phyloP scores from a whole-genome alignment of 2,888 invertebrate genomes.

The Cheilosia impressa region DNA sequence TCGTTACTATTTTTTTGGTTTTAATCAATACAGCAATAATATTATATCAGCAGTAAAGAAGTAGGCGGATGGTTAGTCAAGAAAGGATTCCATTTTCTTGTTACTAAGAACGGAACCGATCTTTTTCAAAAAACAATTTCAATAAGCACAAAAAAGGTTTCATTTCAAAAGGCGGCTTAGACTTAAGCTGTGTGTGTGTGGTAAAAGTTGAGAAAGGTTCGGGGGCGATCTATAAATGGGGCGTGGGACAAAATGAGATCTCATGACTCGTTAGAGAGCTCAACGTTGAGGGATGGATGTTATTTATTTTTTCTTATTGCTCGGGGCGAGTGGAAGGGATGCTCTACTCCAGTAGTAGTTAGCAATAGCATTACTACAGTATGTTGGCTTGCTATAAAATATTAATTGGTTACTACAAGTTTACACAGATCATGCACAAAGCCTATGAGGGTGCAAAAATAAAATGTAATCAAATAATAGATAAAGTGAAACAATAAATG shows the following conservation, averaged over 20 bases:
- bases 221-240: conserved; percentile 1
- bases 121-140: conserved; percentile 68
- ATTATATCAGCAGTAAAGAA: conserved; percentile 65
- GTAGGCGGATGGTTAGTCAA: conserved; percentile 66
- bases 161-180: conserved; percentile 57
- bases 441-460: conserved; percentile 66
- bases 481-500: conserved; percentile 1
- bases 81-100: conserved; percentile 58
- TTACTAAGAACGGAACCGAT: conserved; percentile 43
- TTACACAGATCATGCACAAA: conserved; percentile 74
- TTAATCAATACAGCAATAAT: conserved; percentile 65
- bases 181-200: conserved; percentile 42
- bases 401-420: conserved; percentile 26
- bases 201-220: conserved; percentile 44
- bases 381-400: conserved; percentile 46
- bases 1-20: conserved; percentile 17
- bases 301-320: conserved; percentile 4
- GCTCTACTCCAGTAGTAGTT: conserved; percentile 63
- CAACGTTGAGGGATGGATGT: conserved; percentile 42
- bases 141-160: conserved; percentile 63
- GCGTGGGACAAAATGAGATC: conserved; percentile 39
- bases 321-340: neutral
- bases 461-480: conserved; percentile 27
- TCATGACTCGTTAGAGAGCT: conserved; percentile 55
- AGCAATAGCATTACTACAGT: conserved; percentile 63